Evolutionary conservation across 1,140 invertebrate genomes (phyloP).

Genomic region (Diuraphis noxia): DNA sequence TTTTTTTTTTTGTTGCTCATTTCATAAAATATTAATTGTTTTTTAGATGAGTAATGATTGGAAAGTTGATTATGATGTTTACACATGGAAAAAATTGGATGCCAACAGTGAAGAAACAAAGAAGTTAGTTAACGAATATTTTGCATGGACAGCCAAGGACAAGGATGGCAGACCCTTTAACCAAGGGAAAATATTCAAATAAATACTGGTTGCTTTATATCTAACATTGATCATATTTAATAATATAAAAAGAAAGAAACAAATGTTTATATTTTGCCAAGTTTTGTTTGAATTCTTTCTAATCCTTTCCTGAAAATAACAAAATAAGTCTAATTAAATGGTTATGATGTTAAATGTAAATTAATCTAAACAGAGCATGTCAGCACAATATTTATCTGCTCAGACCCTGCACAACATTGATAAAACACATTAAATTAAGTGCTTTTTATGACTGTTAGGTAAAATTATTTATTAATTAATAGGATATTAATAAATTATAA

Average conservation of each 20-base stretch:
- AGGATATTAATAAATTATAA: too few species aligned
- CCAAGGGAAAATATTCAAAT: constrained; percentile 99
- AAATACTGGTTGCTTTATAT: neutral
- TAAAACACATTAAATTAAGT: too few species aligned
- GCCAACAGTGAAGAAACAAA: constrained; percentile 81
- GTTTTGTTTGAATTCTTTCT: constrained; percentile 38
- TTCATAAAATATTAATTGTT: constrained; percentile 57
- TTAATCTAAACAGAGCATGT: neutral
- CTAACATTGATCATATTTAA: constrained; percentile 47
- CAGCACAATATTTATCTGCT: too few species aligned
- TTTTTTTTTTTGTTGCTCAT: neutral
- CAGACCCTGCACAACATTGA: too few species aligned
- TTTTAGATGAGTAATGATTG: constrained; percentile 82
- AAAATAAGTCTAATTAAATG: neutral
- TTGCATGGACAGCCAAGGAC: constrained; percentile 87
- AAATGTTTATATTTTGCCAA: constrained; percentile 6
- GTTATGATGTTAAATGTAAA: too few species aligned
- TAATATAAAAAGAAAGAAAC: constrained; percentile 2
- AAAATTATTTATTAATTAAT: too few species aligned
- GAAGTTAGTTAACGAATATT: constrained; percentile 87
- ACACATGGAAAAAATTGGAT: constrained; percentile 95
- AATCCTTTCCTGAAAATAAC: constrained; percentile 33
- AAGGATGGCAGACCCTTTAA: constrained; percentile 91
- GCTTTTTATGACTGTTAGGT: too few species aligned
- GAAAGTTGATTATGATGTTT: constrained; percentile 97